phyloP scores from a whole-genome alignment of 1,140 invertebrate species.

The Cyphomyrmex costatus region DNA sequence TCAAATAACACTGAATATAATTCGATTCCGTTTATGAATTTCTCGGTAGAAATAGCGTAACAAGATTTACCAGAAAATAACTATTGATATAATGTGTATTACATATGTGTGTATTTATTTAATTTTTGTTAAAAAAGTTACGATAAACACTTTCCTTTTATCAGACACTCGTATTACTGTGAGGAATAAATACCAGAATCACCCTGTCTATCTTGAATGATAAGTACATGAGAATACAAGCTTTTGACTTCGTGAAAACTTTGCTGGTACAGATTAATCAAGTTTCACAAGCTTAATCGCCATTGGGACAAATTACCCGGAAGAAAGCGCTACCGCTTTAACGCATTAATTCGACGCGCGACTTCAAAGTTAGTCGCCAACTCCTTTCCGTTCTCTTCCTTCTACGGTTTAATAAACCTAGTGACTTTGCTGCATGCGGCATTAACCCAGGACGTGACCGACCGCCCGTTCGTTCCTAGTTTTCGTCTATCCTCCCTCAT shows the following conservation, averaged over 20 bases:
- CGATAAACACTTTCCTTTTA: background rate
- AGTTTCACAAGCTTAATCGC: conserved; percentile 49
- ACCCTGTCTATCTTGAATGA: background rate
- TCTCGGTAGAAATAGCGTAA: background rate
- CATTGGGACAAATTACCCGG: background rate
- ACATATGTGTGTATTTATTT: background rate
- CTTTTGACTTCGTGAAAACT: conserved; percentile 11
- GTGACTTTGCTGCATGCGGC: conserved; percentile 78
- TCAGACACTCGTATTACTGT: background rate
- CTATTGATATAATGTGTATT: background rate
- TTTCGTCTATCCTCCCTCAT: conserved; percentile 66
- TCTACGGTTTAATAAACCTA: conserved; percentile 77
- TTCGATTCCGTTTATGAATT: conserved; percentile 11
- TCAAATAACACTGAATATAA: background rate
- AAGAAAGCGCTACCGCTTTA: conserved; percentile 13
- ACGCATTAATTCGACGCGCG: conserved; percentile 75
- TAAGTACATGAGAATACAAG: background rate
- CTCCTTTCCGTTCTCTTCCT: conserved; percentile 74
- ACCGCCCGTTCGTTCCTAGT: conserved; percentile 70
- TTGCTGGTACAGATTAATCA: conserved; percentile 31
- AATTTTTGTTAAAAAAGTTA: background rate
- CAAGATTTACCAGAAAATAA: background rate
- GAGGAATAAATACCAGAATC: background rate
- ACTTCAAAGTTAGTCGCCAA: conserved; percentile 69
- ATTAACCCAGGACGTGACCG: conserved; percentile 79